A percentile compares a stretch with the other conserved stretches of the same genome.
Evolutionary conservation across 2,888 invertebrate genomes (phyloP).

Genomic region (Ophioninae sp.): DNA sequence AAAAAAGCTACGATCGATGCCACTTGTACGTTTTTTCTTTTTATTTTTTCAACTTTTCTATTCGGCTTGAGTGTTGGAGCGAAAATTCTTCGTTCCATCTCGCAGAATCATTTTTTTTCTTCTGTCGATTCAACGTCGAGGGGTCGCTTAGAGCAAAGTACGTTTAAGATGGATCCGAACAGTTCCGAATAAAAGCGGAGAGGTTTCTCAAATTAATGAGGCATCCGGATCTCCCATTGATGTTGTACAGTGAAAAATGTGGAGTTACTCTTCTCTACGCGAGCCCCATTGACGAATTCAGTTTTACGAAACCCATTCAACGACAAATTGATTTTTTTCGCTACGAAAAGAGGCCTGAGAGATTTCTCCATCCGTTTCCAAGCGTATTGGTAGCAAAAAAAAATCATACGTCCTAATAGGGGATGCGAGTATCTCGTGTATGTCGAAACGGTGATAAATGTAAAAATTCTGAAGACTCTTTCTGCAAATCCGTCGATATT

Average conservation of each 20-base stretch:
- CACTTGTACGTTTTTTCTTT: not conserved
- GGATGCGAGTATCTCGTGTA: not conserved
- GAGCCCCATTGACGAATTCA: constrained; percentile 9
- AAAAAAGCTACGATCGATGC: not conserved
- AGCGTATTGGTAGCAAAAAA: not conserved
- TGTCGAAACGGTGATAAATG: not conserved
- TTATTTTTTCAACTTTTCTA: not conserved
- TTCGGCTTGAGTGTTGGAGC: not conserved
- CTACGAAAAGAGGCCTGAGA: not conserved
- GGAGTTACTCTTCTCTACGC: not conserved
- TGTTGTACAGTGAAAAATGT: constrained; percentile 5
- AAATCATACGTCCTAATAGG: not conserved
- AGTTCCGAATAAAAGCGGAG: not conserved
- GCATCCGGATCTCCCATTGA: constrained; percentile 14
- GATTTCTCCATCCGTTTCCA: not conserved
- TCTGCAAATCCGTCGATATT: too few relatives aligned
- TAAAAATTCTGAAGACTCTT: not conserved
- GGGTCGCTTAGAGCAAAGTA: not conserved
- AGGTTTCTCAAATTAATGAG: constrained; percentile 35
- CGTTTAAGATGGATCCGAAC: constrained; percentile 1
- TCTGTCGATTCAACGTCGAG: not conserved
- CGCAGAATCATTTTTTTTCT: not conserved
- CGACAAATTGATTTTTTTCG: constrained; percentile 14
- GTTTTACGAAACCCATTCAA: constrained; percentile 21
- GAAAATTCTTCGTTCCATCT: not conserved